Evolutionary conservation across 2,113 vertebrate genomes (phyloP).

Genomic region (Triplophysa tibetana): DNA sequence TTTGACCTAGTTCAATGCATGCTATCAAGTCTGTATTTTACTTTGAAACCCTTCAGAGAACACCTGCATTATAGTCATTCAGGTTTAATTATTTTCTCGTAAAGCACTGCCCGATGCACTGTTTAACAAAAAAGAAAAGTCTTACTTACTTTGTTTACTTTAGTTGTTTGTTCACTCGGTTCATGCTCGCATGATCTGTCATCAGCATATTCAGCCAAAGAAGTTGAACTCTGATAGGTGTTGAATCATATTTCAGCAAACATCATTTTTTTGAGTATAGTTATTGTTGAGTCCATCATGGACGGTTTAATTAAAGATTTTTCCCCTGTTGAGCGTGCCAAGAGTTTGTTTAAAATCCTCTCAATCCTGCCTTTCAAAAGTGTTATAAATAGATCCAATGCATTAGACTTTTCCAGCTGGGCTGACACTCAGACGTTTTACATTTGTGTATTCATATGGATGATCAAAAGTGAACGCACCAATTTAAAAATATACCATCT

Average conservation of each 20-base stretch:
- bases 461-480: not conserved
- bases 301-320: not conserved
- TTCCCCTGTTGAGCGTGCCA: not conserved
- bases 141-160: not conserved
- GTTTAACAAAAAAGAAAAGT: not conserved
- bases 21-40: not conserved
- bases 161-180: not conserved
- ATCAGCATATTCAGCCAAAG: not conserved
- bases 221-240: not conserved
- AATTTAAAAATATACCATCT: conserved; percentile 25
- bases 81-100: not conserved
- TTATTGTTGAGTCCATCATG: not conserved
- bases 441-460: conserved; percentile 10
- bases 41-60: not conserved
- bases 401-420: conserved; percentile 15
- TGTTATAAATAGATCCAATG: conserved; percentile 34
- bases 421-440: conserved; percentile 7
- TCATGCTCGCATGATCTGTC: not conserved
- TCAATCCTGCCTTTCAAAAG: conserved; percentile 4
- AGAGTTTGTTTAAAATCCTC: conserved; percentile 4
- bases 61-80: not conserved
- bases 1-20: too few species aligned
- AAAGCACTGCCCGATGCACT: not conserved
- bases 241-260: conserved; percentile 17
- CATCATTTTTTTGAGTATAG: too few species aligned